Evolutionary conservation across 1,140 invertebrate species (phyloP).

Genomic region (Cryptotermes secundus): DNA sequence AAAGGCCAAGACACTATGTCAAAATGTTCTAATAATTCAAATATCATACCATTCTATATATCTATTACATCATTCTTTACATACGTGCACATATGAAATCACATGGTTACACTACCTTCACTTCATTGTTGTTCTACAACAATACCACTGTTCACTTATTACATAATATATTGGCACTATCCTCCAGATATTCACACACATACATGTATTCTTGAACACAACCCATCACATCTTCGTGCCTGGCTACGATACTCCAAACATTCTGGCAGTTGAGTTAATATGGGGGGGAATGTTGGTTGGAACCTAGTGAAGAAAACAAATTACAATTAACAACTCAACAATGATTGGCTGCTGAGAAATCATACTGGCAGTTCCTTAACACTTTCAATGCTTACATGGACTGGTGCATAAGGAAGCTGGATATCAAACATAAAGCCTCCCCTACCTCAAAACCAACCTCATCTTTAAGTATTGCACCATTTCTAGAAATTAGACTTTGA

Average conservation of each 20-base stretch:
- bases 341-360: no score
- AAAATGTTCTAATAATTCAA: not conserved
- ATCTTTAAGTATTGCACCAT: no score
- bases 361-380: no score
- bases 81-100: not conserved
- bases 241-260: not conserved
- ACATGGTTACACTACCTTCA: not conserved
- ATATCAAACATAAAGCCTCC: no score
- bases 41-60: not conserved
- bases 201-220: not conserved
- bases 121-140: not conserved
- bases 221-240: not conserved
- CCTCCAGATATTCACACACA: not conserved
- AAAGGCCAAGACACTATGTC: constrained; percentile 13
- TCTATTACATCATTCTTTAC: not conserved
- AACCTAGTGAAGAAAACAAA: not conserved
- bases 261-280: constrained; percentile 3
- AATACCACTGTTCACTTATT: not conserved
- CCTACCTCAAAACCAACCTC: no score
- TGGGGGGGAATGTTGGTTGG: constrained; percentile 5
- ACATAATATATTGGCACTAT: not conserved
- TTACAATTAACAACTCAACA: no score
- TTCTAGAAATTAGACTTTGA: no score
- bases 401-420: no score
- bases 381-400: no score